Evolutionary conservation across 2,113 vertebrate genomes (phyloP).

Genomic region (Trichechus manatus): DNA sequence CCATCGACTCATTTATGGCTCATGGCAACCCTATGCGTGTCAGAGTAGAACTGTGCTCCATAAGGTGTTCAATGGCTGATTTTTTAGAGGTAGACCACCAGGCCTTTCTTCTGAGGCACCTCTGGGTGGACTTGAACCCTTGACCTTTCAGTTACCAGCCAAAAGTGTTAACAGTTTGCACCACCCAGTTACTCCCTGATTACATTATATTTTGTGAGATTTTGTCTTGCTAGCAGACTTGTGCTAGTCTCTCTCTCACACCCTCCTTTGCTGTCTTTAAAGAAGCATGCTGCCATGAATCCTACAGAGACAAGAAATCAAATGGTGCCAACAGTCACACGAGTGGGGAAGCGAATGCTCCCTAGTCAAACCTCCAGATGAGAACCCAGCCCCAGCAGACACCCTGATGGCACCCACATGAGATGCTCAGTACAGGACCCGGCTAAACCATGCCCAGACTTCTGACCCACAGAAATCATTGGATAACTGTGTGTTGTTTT

Average conservation of each 20-base stretch:
- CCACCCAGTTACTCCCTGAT: neutral
- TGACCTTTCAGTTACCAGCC: no score
- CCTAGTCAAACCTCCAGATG: neutral
- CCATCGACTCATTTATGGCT: no score
- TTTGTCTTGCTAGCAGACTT: neutral
- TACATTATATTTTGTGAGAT: neutral
- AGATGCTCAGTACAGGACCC: neutral
- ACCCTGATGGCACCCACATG: neutral
- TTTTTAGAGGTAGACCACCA: no score
- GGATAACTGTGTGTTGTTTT: neutral
- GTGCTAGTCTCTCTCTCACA: neutral
- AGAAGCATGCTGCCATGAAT: neutral
- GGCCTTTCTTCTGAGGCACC: no score
- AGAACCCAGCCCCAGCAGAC: neutral
- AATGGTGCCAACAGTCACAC: neutral
- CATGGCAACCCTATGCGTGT: no score
- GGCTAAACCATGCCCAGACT: neutral
- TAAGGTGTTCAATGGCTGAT: no score
- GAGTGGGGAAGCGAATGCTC: neutral
- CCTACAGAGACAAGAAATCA: neutral
- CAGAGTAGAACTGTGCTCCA: no score
- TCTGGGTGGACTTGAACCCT: no score
- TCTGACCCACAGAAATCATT: neutral
- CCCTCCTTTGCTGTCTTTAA: neutral
- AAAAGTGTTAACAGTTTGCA: no score